phyloP scores from a whole-genome alignment of 2,797 vertebrate genomes.

The Typhlichthys eigenmanni region DNA sequence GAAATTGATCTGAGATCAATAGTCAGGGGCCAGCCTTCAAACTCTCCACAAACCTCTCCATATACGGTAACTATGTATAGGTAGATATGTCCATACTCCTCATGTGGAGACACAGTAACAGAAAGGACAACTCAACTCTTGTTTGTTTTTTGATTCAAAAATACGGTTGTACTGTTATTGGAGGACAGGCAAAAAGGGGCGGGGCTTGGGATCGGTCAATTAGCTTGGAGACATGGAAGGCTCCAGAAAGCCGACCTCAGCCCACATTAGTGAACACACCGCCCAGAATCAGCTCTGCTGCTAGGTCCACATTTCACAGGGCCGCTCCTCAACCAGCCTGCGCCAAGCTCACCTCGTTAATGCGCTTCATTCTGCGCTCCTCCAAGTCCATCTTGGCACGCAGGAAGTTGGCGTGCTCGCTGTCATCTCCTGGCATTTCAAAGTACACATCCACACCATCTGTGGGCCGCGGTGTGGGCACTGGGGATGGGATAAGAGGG shows the following conservation, averaged over 20 bases:
- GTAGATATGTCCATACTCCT: neutral
- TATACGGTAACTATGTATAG: too few relatives aligned
- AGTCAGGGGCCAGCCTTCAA: too few relatives aligned
- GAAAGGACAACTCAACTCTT: too few relatives aligned
- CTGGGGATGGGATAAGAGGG: constrained; percentile 42
- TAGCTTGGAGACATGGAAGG: constrained; percentile 16
- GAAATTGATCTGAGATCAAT: too few relatives aligned
- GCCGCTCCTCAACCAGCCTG: constrained; percentile 17
- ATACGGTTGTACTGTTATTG: too few relatives aligned
- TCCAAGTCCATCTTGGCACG: constrained; percentile 91
- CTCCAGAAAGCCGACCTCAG: constrained; percentile 4
- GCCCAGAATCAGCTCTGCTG: constrained; percentile 17
- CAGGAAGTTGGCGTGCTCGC: constrained; percentile 89
- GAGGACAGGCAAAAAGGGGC: too few relatives aligned
- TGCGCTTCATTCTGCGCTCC: constrained; percentile 89
- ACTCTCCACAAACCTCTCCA: too few relatives aligned
- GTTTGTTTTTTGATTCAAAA: too few relatives aligned
- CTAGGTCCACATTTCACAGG: constrained; percentile 14
- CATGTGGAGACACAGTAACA: neutral
- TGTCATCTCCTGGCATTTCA: constrained; percentile 88
- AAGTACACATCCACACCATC: constrained; percentile 93
- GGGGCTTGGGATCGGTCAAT: constrained; percentile 6
- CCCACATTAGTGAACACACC: constrained; percentile 16
- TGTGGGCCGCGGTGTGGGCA: constrained; percentile 82
- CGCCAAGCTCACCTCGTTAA: constrained; percentile 83